Evolutionary conservation across 2,113 vertebrate genomes (phyloP).

Genomic region (Lampris incognitus): DNA sequence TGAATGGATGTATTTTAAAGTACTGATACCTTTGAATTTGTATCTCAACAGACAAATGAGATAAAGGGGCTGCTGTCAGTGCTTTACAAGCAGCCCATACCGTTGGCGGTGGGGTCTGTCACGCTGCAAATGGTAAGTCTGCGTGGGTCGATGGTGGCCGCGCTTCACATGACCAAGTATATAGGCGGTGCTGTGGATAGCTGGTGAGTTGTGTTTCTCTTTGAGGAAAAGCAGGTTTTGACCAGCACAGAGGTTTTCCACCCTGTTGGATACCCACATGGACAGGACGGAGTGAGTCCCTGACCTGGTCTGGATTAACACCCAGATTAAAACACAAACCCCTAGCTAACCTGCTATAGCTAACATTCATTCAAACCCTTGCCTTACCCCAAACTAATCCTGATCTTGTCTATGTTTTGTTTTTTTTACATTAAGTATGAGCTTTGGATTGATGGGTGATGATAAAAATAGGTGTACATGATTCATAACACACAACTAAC

Average conservation of each 20-base stretch:
- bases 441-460: constrained; percentile 1
- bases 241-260: constrained; percentile 66
- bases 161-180: neutral
- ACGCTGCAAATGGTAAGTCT: constrained; percentile 85
- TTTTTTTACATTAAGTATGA: neutral
- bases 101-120: constrained; percentile 68
- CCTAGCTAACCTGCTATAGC: constrained; percentile 37
- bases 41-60: constrained; percentile 80
- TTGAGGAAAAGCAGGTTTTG: constrained; percentile 78
- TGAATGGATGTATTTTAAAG: neutral
- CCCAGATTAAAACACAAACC: constrained; percentile 24
- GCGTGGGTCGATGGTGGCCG: neutral
- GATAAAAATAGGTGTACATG: too few species aligned
- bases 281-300: constrained; percentile 78
- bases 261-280: constrained; percentile 56
- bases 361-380: constrained; percentile 39
- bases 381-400: constrained; percentile 19
- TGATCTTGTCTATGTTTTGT: constrained; percentile 6
- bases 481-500: too few species aligned
- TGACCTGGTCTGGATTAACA: constrained; percentile 38
- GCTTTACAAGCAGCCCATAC: constrained; percentile 80
- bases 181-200: constrained; percentile 27
- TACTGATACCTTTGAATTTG: neutral
- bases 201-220: constrained; percentile 67
- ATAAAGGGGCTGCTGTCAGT: constrained; percentile 78